Percentiles rank a stretch among this genome's conserved stretches.
Conservation (phyloP, 2,888 invertebrate genomes). For the Megalurothrips usitatus region DNA sequence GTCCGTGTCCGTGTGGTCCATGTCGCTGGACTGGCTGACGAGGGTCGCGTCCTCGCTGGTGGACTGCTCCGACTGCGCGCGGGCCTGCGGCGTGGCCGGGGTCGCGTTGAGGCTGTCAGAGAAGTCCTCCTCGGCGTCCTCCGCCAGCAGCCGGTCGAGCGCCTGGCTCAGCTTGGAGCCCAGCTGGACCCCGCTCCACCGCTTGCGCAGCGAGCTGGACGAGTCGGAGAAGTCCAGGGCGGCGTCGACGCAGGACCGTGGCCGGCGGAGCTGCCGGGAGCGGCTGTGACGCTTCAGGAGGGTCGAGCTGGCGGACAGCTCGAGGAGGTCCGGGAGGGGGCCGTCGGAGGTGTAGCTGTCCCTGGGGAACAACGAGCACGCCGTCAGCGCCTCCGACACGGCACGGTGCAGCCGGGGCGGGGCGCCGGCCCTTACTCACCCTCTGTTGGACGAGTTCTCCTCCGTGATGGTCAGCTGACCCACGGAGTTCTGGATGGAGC, state of each 20-base stretch:
- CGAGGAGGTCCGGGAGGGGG: background rate
- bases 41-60: constrained; percentile 36
- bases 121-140: constrained; percentile 56
- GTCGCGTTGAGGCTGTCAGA: constrained; percentile 2
- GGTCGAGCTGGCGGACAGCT: background rate
- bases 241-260: constrained; percentile 63
- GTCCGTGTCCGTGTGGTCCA: constrained; percentile 35
- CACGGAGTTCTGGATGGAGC: constrained; percentile 54
- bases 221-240: constrained; percentile 40
- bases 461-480: background rate
- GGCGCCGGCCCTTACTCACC: no score
- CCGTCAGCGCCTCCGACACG: no score
- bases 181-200: constrained; percentile 69
- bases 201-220: constrained; percentile 46
- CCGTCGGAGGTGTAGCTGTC: background rate
- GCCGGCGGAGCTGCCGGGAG: constrained; percentile 45
- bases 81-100: background rate
- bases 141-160: constrained; percentile 62
- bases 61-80: background rate
- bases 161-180: constrained; percentile 68
- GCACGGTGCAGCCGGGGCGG: no score
- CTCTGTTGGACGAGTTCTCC: background rate
- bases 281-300: background rate
- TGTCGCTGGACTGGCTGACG: constrained; percentile 21
- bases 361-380: background rate